Base-by-base conservation (phyloP, 2,797 vertebrate genomes). In the Trematomus bernacchii region DNA sequence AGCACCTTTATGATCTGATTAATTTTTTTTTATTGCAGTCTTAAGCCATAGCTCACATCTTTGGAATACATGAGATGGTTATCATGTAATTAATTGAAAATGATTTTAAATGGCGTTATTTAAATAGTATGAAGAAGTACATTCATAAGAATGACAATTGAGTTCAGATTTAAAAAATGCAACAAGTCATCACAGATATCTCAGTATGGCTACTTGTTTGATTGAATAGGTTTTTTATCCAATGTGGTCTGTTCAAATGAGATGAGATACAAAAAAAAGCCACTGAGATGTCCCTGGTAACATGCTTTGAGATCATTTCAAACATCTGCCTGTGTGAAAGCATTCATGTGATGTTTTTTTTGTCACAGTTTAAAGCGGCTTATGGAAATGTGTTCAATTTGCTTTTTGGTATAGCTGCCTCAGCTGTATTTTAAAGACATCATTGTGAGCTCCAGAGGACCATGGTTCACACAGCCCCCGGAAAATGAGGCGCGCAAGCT, bases 381-480 rank as follows among this genome's bases (percentile, higher is more conserved):
- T 72, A 80, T 83, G 71, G 59, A 82, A 71, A 78, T 66, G 37
- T 59, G 21, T 76, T 84, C 21, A 52, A 4, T 67, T 65, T 67
- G 18, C 62, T 67, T 68, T 50, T 69, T 66, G 54, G 11, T 71
- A 3, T 6, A 19, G 75, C 83, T 61, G 63, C 82, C 63, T 77
- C 75, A 73, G 85, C 73, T 71, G 44, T 81, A 83, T 37, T 60
- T 76, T 66, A 52, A 73, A 71, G 67, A 76, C 46, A 53, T 77
- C 58, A 46, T 21, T 37, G 65, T 69, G 71, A 21, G 44, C 74
- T 84, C 47, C 60, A 62, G 82, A 86, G 76, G 51, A 60, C 23
- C 65, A 21, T 53, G 62, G 73, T 79, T 84, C 69, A 79, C 80
- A 75, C 72, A 67, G 58, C 76, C 62, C 8, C 58, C 4, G 57